Evolutionary conservation across 1,140 invertebrate genomes (phyloP), one percentile per base, ranked within the genome.

Genomic region (Caerostris darwini): DNA sequence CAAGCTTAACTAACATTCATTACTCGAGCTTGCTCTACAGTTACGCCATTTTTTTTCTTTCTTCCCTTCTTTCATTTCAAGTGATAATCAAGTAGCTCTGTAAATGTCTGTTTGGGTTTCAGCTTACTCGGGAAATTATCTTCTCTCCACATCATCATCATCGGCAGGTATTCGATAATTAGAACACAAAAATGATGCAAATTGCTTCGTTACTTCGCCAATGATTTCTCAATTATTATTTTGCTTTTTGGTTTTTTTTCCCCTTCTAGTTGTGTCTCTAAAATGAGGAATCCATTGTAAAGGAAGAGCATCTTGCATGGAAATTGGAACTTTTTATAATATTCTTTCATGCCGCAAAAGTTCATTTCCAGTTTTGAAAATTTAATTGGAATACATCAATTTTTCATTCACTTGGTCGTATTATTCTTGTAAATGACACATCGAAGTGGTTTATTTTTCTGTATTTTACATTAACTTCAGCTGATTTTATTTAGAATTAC

Each of bases 91-190:
- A 91, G 34, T 17, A 86, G 92, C 83, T 93, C 87, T 93, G 92
- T 87, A 87, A 92, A 93, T 93, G 92, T 87, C 82, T 93, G 92
- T 93, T 93, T 93, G 2, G 82, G 92, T 87, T 87, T 93, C 82
- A 59, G n/a, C 50, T 93, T 93, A 93, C 92, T 56, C 64, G 57
- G 59, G 92, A 87, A 93, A 93, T 93, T 93, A 93, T 93, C 92
- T 93, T 87, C 87, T 87, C 34, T 34, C 34, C 34, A 34, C 92
- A 61, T 50, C 71, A 77, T 50, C 71, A 77, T 93, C 83, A 57
- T 93, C 92, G 77, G 92, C 92, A 93, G 54, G 92, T 93, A 93
- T 93, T 93, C 71, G 50, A 93, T 93, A 93, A 93, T 87, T 93
- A 58, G 81, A 85, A 67, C 71, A 34, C 34, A 77, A 93, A 91